Conservation (phyloP, 2,797 vertebrate genomes). For the Sebastes miniatus region DNA sequence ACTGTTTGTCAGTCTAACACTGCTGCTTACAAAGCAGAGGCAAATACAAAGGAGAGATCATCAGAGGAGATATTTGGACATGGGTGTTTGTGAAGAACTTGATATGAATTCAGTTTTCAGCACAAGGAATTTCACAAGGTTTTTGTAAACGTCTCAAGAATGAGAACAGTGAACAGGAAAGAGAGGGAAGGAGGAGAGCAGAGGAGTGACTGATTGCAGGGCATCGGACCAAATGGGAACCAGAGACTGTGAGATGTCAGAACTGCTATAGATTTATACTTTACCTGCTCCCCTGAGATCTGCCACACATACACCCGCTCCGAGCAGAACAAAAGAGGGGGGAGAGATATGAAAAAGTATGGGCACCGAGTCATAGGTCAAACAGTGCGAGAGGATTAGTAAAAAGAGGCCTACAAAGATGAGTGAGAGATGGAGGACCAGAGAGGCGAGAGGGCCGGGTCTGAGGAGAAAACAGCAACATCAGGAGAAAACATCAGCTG, state of each 20-base stretch:
- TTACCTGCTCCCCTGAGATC: slow-evolving; percentile 70
- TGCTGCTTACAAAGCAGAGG: neutral
- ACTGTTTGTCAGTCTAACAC: slow-evolving; percentile 25
- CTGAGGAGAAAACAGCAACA: slow-evolving; percentile 50
- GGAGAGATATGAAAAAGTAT: slow-evolving; percentile 57
- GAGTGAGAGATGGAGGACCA: slow-evolving; percentile 43
- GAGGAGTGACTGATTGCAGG: slow-evolving; percentile 70
- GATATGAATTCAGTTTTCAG: slow-evolving; percentile 30
- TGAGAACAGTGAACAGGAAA: slow-evolving; percentile 49
- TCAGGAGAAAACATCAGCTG: slow-evolving; percentile 66
- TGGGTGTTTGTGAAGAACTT: slow-evolving; percentile 19
- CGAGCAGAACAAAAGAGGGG: slow-evolving; percentile 61
- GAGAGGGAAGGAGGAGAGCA: slow-evolving; percentile 34
- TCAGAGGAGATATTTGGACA: slow-evolving; percentile 21
- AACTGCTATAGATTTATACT: slow-evolving; percentile 71
- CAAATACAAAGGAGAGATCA: slow-evolving; percentile 21
- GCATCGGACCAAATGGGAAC: slow-evolving; percentile 75
- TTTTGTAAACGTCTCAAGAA: slow-evolving; percentile 40
- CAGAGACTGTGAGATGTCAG: slow-evolving; percentile 76
- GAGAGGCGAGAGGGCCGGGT: slow-evolving; percentile 22
- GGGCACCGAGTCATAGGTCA: slow-evolving; percentile 66
- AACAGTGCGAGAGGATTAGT: slow-evolving; percentile 60
- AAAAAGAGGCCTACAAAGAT: slow-evolving; percentile 59
- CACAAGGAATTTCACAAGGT: slow-evolving; percentile 13
- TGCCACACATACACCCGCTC: slow-evolving; percentile 68